These are phyloP conservation scores for Drosophila monieri DNA, from an alignment of 2,888 invertebrate genomes.

Conservation along the genomic window DNA sequence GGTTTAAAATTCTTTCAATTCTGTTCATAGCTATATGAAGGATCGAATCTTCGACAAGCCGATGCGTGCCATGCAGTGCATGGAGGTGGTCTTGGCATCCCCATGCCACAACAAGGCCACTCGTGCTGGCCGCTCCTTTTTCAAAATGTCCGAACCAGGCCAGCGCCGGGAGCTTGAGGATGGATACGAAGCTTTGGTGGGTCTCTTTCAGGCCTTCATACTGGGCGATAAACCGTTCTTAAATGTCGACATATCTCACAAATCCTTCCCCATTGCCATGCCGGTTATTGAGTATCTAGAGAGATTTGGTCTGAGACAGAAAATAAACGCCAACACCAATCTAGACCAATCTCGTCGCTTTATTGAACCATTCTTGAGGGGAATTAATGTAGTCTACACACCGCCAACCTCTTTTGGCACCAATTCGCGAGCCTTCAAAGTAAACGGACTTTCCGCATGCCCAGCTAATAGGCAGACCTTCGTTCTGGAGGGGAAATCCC, in stretches of 20 bases:
- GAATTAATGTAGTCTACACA: conserved; percentile 74
- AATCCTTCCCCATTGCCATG: conserved; percentile 89
- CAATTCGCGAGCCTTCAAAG: conserved; percentile 66
- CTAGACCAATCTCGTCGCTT: conserved; percentile 6
- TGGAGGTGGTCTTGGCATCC: conserved; percentile 88
- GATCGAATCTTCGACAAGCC: conserved; percentile 82
- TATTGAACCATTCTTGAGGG: conserved; percentile 60
- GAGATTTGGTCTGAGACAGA: conserved; percentile 62
- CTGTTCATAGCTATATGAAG: conserved; percentile 70
- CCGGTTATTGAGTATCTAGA: conserved; percentile 84
- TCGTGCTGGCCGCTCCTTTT: conserved; percentile 88
- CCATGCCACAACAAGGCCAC: conserved; percentile 80
- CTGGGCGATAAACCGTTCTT: conserved; percentile 94
- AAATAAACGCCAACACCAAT: conserved; percentile 15
- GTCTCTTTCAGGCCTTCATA: conserved; percentile 95
- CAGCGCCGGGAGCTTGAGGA: conserved; percentile 86
- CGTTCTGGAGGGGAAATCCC: conserved; percentile 49
- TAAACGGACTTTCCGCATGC: conserved; percentile 56
- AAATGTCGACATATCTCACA: conserved; percentile 95
- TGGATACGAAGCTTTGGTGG: conserved; percentile 96
- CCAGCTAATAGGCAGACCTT: conserved; percentile 83
- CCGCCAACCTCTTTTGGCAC: conserved; percentile 71
- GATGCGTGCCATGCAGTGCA: conserved; percentile 85
- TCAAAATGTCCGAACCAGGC: conserved; percentile 85
- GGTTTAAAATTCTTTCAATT: neutral